These are phyloP conservation scores for Empis stercorea DNA, from an alignment of 2,888 invertebrate species.

Conservation along the genomic window DNA sequence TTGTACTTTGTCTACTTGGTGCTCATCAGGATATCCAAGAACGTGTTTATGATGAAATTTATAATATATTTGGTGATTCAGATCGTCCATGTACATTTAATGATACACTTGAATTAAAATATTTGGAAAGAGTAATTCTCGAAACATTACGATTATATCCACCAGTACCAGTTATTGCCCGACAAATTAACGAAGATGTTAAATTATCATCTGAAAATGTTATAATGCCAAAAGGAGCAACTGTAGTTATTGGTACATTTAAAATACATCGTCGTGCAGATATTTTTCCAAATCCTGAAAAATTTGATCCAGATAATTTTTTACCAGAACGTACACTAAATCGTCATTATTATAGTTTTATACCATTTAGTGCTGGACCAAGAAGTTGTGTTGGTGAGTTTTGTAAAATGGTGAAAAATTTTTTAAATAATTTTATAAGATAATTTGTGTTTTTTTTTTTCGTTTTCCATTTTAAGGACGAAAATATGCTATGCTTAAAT, in stretches of 20 bases:
- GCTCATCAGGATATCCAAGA: constrained; percentile 67
- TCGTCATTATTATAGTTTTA: constrained; percentile 65
- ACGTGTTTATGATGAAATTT: constrained; percentile 58
- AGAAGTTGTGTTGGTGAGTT: constrained; percentile 57
- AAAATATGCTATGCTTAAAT: constrained; percentile 66
- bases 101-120: constrained; percentile 70
- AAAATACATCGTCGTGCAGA: constrained; percentile 53
- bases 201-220: constrained; percentile 49
- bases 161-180: constrained; percentile 65
- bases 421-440: too few relatives aligned
- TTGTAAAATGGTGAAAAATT: not conserved
- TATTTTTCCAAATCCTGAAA: constrained; percentile 54
- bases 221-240: constrained; percentile 54
- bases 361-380: constrained; percentile 71
- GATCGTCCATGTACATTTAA: constrained; percentile 63
- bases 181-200: constrained; percentile 54
- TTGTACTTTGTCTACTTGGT: constrained; percentile 71
- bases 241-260: constrained; percentile 52
- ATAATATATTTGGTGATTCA: constrained; percentile 64
- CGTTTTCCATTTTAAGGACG: constrained; percentile 38
- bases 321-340: constrained; percentile 60
- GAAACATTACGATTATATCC: constrained; percentile 67
- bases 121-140: constrained; percentile 63
- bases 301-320: constrained; percentile 69
- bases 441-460: too few relatives aligned